These are phyloP conservation scores for Spodoptera frugiperda DNA, from an alignment of 1,140 invertebrate species.

Conservation along the genomic window DNA sequence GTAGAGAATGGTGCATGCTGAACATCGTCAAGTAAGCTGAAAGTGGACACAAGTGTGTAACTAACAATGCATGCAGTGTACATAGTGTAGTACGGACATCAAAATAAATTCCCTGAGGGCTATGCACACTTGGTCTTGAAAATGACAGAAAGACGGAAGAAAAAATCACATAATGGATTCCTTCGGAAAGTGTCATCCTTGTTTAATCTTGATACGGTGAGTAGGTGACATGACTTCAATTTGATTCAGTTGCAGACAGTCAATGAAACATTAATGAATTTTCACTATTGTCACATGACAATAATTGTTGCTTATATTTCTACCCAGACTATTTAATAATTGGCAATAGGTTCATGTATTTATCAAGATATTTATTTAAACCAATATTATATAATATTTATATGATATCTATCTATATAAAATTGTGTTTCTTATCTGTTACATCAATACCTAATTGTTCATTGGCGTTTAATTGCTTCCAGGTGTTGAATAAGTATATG, in stretches of 20 bases:
- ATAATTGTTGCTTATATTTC: constrained; percentile 14
- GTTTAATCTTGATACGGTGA: constrained; percentile 94
- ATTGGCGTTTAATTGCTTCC: no score
- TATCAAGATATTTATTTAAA: background rate
- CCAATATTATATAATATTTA: constrained; percentile 31
- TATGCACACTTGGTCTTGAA: constrained; percentile 79
- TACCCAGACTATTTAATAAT: background rate
- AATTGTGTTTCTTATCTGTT: background rate
- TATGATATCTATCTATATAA: constrained; percentile 9
- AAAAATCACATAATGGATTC: constrained; percentile 92
- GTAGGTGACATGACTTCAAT: constrained; percentile 67
- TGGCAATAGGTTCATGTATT: background rate
- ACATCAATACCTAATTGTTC: background rate
- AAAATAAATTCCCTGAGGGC: constrained; percentile 71
- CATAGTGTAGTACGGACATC: constrained; percentile 80
- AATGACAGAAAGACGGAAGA: constrained; percentile 93
- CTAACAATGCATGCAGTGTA: constrained; percentile 86
- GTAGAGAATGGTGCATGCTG: constrained; percentile 85
- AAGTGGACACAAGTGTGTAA: constrained; percentile 81
- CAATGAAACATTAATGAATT: constrained; percentile 48
- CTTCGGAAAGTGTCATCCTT: constrained; percentile 95
- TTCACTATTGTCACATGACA: constrained; percentile 55
- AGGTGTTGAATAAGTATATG: background rate
- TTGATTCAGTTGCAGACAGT: constrained; percentile 35
- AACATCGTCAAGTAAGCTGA: constrained; percentile 82